phyloP scores from a whole-genome alignment of 1,140 invertebrate genomes.

The Drosophila novamexicana region DNA sequence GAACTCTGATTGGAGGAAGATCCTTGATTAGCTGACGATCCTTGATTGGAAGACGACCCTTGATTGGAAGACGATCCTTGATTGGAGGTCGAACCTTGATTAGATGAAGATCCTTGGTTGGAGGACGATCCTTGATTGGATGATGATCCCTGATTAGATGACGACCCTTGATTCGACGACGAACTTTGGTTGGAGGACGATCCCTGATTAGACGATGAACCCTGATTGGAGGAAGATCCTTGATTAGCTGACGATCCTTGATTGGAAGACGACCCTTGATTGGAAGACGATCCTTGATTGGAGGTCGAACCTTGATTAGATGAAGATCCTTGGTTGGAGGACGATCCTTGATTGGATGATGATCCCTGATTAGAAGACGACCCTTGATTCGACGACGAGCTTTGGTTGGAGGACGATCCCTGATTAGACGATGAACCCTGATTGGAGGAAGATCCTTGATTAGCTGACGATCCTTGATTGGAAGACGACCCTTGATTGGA shows the following conservation, averaged over 20 bases:
- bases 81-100: constrained; percentile 46
- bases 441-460: constrained; percentile 29
- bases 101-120: constrained; percentile 48
- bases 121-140: constrained; percentile 43
- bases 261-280: constrained; percentile 28
- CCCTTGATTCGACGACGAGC: constrained; percentile 24
- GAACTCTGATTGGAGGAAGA: constrained; percentile 45
- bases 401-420: constrained; percentile 26
- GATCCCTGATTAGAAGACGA: constrained; percentile 34
- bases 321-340: constrained; percentile 17
- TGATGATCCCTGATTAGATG: constrained; percentile 47
- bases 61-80: constrained; percentile 43
- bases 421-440: constrained; percentile 30
- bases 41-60: constrained; percentile 48
- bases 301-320: constrained; percentile 31
- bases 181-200: constrained; percentile 45
- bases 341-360: constrained; percentile 28
- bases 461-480: constrained; percentile 29
- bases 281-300: constrained; percentile 16
- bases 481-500: constrained; percentile 34
- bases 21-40: constrained; percentile 35
- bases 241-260: constrained; percentile 44
- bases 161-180: constrained; percentile 42
- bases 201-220: constrained; percentile 34
- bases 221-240: constrained; percentile 16